Conservation (phyloP, 2,113 vertebrate species). For the Thamnophis sirtalis region DNA sequence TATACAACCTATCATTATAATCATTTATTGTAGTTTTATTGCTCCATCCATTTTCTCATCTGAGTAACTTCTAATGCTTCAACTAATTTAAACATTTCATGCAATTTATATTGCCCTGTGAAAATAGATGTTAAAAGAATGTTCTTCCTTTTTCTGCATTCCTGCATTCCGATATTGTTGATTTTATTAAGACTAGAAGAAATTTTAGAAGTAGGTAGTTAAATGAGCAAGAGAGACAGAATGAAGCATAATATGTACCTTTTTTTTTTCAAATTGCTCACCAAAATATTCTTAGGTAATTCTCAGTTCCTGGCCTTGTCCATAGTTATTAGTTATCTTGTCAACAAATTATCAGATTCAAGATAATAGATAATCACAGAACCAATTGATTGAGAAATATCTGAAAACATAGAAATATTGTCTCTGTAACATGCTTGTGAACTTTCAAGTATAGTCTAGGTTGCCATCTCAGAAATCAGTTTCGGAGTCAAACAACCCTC, state of each 20-base stretch:
- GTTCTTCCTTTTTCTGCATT: background rate
- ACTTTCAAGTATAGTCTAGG: background rate
- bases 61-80: background rate
- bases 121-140: background rate
- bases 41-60: background rate
- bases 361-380: background rate
- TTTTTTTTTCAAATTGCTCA: background rate
- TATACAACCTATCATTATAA: background rate
- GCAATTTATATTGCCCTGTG: background rate
- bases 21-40: background rate
- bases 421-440: background rate
- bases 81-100: background rate
- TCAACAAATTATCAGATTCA: background rate
- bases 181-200: background rate
- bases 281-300: background rate
- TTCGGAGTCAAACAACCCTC: background rate
- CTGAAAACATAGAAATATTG: background rate
- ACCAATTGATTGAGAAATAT: background rate
- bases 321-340: background rate
- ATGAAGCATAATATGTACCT: background rate
- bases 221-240: background rate
- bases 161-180: background rate
- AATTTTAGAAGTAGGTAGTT: background rate
- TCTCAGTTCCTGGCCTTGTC: background rate
- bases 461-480: background rate